Evolutionary conservation across 2,113 vertebrate species (phyloP), one percentile per base, ranked within the genome.

Genomic region (Brevimyrus niger): DNA sequence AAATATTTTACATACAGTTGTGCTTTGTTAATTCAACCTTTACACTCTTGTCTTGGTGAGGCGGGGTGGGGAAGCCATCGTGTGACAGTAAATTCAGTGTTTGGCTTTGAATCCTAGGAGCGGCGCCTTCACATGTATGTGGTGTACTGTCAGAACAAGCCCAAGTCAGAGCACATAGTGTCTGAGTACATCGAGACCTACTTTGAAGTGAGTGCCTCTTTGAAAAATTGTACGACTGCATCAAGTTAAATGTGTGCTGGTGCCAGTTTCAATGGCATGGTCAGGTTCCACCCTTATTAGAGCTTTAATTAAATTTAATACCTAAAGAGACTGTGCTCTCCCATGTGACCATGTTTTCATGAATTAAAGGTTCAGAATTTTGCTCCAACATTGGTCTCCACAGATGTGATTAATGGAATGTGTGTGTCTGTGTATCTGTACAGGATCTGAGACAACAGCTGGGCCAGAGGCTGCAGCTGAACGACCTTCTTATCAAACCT

Each of bases 121-220:
- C 95, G 97, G 21, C 94, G 97, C 90, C 96, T 98, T 90, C 97
- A 98, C 92, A 98, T 98, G 97, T 98, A 98, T 3, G 97, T 98
- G 87, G 96, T 98, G 88, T 98, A 98, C 94, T 98, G 97, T 93
- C 97, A 98, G 94, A 98, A 98, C 94, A 98, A 97, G 93, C 97
- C 97, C 91, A 97, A 97, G 94, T 98, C 97, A 0, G 97, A 98
- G 92, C 96, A 97, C 46, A 95, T 98, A 23, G 96, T 98, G 88
- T 98, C 97, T 0, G 97, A 98, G 91, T 97, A 96, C 92, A 97
- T 97, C 38, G 97, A 98, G 91, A 96, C 94, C 91, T 98, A 96
- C 94, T 98, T 98, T 94, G 97, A 98, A 95, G 97, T 98, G 91
- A 96, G 94, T 90, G 87, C 17, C 48, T 35, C 50, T 35, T 31